phyloP scores from a whole-genome alignment of 2,797 vertebrate species.

The Coendou prehensilis region DNA sequence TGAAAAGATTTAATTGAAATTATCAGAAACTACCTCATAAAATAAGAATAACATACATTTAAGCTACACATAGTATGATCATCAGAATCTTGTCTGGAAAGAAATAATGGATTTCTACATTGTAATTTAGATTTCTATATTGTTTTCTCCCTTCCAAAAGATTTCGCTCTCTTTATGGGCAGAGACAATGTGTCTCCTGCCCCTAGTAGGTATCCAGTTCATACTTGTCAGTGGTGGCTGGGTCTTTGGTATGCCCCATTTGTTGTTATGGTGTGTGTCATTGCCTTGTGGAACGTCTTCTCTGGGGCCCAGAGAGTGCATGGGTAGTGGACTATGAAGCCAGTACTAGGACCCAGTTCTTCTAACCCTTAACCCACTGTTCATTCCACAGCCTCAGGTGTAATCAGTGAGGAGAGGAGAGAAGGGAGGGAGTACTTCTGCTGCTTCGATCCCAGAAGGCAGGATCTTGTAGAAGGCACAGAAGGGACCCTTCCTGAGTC shows the following conservation, averaged over 20 bases:
- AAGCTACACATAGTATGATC: not conserved
- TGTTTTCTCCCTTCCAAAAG: not conserved
- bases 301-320: not conserved
- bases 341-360: not conserved
- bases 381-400: not conserved
- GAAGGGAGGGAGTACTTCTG: not conserved
- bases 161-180: not conserved
- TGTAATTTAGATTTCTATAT: slow-evolving; percentile 19
- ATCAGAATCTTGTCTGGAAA: slow-evolving; percentile 7
- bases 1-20: slow-evolving; percentile 31
- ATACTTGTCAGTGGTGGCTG: not conserved
- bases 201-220: not conserved
- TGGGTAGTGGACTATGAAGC: not conserved
- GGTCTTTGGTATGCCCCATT: not conserved
- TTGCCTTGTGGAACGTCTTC: not conserved
- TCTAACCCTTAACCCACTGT: not conserved
- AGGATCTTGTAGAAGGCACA: not conserved
- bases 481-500: not conserved
- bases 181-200: not conserved
- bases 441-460: not conserved
- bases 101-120: not conserved
- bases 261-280: not conserved
- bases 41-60: slow-evolving; percentile 30
- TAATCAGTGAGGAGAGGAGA: not conserved
- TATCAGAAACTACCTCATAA: not conserved